Conservation (phyloP, 2,797 vertebrate species). For the Vultur gryphus region DNA sequence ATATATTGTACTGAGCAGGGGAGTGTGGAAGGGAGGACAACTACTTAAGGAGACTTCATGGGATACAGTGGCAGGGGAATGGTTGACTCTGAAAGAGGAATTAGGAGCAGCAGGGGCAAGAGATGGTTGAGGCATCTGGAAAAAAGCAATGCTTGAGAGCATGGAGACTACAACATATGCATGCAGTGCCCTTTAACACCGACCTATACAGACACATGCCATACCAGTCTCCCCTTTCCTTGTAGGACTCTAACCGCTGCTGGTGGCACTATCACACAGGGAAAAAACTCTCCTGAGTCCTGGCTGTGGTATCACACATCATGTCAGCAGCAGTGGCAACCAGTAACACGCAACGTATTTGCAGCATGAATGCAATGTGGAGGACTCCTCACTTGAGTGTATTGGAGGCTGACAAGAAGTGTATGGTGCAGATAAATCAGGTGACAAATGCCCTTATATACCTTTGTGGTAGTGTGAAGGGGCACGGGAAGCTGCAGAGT, state of each 20-base stretch:
- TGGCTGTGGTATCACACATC: not conserved
- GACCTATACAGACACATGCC: not conserved
- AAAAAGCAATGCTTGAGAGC: not conserved
- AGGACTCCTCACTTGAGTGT: not conserved
- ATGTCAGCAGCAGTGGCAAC: not conserved
- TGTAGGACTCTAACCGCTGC: not conserved
- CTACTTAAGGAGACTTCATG: not conserved
- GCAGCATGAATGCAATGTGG: not conserved
- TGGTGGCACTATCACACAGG: not conserved
- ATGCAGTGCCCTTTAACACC: not conserved
- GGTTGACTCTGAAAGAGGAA: not conserved
- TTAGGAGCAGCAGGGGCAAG: not conserved
- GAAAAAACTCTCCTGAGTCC: not conserved
- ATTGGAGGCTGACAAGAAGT: not conserved
- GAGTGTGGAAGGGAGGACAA: not conserved
- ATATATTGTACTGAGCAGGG: not conserved
- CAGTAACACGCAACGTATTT: fast-evolving
- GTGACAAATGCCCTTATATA: not conserved
- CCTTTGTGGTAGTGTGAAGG: not conserved
- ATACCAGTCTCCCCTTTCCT: not conserved
- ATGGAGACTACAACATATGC: not conserved
- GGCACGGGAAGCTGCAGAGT: not conserved
- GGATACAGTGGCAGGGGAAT: not conserved
- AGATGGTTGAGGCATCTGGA: not conserved
- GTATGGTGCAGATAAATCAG: not conserved